Evolutionary conservation across 2,888 invertebrate species (phyloP), one percentile per base, ranked within the genome.

Genomic region (Mythimna loreyi): DNA sequence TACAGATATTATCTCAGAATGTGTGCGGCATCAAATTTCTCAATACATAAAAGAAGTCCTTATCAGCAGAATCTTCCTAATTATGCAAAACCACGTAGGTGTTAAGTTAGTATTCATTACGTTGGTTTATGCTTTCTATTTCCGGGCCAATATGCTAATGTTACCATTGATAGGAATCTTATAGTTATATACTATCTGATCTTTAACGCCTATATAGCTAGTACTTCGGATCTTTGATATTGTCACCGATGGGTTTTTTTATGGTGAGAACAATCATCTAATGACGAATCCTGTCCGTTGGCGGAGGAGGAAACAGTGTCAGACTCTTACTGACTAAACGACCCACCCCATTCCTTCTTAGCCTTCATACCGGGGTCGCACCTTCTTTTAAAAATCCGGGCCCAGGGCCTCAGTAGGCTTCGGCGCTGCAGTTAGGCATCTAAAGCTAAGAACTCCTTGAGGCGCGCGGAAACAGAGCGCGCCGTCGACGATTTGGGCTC

Each of bases 111-210:
- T 60, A 75, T 74, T 49, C 25, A 74, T 52, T 66, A 69, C 25
- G 43, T 56, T 52, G 45, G 21, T 68, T 36, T 47, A 62, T 68
- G 57, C 62, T 69, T 74, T 74, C 75, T 75, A 75, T 73, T 74
- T 74, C 75, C 75, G 49, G 45, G 61, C 36, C 6, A 74, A 57
- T 52, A 75, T 73, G 72, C 67, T 56, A 67, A 73, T 74, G 40
- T 56, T 43, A 45, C 3, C 11, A 13, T 30, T 50, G 67, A 72
- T 74, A 74, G 25, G n/a, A 28, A 60, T 72, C 59, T 67, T 67
- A 30, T 30, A 8, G 40, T n/a, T 25, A 11, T 33, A 13, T 13
- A 7, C 40, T 52, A 65, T 65, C 50, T 65, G 40, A 62, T 69
- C 23, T n/a, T 30, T 40, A 49, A 30, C 9, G 50, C 13, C 7